Base-by-base conservation (phyloP, 2,888 invertebrate species). In the Branchellion lobata region DNA sequence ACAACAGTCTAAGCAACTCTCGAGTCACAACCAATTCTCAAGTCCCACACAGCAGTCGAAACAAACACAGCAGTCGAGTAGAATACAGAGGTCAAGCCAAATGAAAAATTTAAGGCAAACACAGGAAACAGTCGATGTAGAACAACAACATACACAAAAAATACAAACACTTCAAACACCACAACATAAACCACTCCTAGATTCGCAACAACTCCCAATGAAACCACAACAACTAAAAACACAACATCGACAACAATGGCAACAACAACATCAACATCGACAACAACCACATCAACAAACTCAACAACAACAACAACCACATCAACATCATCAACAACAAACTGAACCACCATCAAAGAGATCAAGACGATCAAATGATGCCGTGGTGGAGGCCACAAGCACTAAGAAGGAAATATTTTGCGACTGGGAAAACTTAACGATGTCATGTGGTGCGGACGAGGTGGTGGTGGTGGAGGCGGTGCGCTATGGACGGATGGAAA, bases 361-460 rank as follows among this genome's bases (percentile, higher is more conserved):
- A n/a, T n/a, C n/a, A n/a, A 57, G 21, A 24, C 21, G 61, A 57
- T 57, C 61, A 18, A 57, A 57, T 14, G 11, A 14, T n/a, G 24
- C 61, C 3, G 3, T n/a, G 61, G 5, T n/a, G 3, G 61, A 57
- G 21, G 21, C 21, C 5, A 24, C 24, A 5, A 57, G 24, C 61
- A 57, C 5, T 14, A 57, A n/a, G 24, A 57, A 24, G 21, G 61
- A 57, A 57, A 75, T 75, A 31, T 79, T 72, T 40, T 79, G 79
- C 73, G 79, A 79, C 72, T 79, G 79, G 79, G 79, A 79, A 29
- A 47, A 71, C 33, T 73, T 79, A 51, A 72, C 47, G 8, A 71
- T 57, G 29, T 31, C 72, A 18, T 79, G 79, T 36, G 53, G 34
- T 21, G 29, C 27, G 36, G 40, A 73, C 29, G 57, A 79, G 11